phyloP scores from a whole-genome alignment of 2,888 invertebrate species.

The Drosophila subquinaria region DNA sequence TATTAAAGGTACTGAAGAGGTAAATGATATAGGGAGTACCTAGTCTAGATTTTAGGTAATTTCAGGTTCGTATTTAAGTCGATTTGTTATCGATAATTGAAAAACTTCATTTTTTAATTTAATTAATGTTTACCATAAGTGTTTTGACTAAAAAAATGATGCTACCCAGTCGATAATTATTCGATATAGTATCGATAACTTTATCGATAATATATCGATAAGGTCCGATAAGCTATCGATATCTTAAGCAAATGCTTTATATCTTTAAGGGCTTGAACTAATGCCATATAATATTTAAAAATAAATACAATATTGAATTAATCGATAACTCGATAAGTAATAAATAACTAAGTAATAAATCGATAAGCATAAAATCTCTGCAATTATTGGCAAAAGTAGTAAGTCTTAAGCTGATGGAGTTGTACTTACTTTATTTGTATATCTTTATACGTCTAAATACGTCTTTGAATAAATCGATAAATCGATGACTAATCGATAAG shows the following conservation, averaged over 20 bases:
- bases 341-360: no score
- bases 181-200: conserved; percentile 12
- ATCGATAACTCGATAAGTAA: no score
- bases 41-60: no score
- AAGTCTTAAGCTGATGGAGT: no score
- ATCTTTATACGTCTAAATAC: no score
- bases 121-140: background rate
- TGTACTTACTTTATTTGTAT: no score
- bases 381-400: no score
- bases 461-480: background rate
- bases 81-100: background rate
- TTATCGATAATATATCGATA: background rate
- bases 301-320: no score
- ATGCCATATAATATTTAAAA: no score
- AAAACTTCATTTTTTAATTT: background rate
- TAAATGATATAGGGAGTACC: background rate
- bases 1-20: background rate
- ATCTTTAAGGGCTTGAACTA: no score
- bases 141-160: background rate
- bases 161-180: background rate
- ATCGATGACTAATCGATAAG: background rate
- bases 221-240: background rate
- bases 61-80: background rate
- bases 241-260: no score
- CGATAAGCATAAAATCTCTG: no score